These are phyloP conservation scores for Anastrepha obliqua DNA, from an alignment of 1,140 invertebrate species.

Conservation along the genomic window DNA sequence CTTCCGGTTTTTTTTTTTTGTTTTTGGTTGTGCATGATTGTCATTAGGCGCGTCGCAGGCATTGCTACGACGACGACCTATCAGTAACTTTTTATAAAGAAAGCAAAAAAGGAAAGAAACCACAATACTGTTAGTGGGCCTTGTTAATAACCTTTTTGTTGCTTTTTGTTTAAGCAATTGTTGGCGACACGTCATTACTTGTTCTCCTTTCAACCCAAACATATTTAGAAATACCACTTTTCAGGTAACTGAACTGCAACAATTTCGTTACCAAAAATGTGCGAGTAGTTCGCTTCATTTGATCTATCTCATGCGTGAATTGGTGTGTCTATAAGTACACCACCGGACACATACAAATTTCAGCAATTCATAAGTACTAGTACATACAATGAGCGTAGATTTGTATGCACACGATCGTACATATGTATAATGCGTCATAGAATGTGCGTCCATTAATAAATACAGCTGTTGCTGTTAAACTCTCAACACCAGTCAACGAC, in stretches of 20 bases:
- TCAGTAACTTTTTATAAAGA: not conserved
- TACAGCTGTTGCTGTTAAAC: conserved; percentile 17
- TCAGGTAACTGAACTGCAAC: conserved; percentile 46
- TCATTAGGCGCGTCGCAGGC: not conserved
- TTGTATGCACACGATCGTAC: not conserved
- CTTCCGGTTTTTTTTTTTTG: conserved; percentile 21
- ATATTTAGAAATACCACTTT: conserved; percentile 53
- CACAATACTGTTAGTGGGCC: conserved; percentile 18
- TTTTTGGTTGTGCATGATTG: not conserved
- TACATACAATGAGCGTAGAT: not conserved
- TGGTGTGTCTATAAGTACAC: conserved; percentile 14
- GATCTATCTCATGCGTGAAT: conserved; percentile 32
- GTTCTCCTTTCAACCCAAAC: conserved; percentile 30
- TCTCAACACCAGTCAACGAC: not conserved
- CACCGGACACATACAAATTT: not conserved
- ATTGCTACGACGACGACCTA: not conserved
- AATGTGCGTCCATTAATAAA: conserved; percentile 25
- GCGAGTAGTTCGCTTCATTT: conserved; percentile 44
- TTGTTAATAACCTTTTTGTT: conserved; percentile 22
- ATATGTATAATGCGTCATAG: not conserved
- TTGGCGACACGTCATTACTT: conserved; percentile 38
- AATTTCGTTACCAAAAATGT: conserved; percentile 22
- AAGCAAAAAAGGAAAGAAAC: not conserved
- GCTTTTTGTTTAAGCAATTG: conserved; percentile 22
- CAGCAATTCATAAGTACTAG: not conserved